Conservation (phyloP, 2,888 invertebrate species). For the Heliconius hortense region DNA sequence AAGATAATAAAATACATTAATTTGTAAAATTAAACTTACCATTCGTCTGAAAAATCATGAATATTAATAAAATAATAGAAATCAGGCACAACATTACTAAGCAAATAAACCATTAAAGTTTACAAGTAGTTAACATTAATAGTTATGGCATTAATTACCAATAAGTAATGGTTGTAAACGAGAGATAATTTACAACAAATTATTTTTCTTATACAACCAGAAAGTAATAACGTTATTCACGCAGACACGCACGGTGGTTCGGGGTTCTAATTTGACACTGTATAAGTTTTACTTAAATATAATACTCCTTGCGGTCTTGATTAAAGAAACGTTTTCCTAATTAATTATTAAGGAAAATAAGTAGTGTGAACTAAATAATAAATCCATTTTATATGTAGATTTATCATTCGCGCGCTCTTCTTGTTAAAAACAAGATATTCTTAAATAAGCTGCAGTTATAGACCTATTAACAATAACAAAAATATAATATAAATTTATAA, state of each 20-base stretch:
- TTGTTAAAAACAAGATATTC: no score
- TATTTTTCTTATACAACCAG: background rate
- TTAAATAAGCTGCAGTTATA: no score
- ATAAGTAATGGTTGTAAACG: background rate
- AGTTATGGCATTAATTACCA: background rate
- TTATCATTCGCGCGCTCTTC: no score
- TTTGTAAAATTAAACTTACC: background rate
- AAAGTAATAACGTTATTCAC: background rate
- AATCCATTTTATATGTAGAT: no score
- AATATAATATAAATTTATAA: no score
- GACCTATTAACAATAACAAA: no score
- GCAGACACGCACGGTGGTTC: background rate
- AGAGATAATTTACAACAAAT: background rate
- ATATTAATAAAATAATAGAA: constrained; percentile 12
- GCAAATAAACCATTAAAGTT: background rate
- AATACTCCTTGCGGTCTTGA: no score
- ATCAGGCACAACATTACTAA: constrained; percentile 4
- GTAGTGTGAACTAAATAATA: no score
- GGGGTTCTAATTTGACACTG: background rate
- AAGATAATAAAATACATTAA: background rate
- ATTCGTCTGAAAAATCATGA: constrained; percentile 8
- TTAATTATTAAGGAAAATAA: no score
- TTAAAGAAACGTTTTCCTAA: no score
- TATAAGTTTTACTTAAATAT: no score
- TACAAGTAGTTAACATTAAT: constrained; percentile 9